Percentiles rank a stretch among this genome's conserved stretches.
phyloP scores from a whole-genome alignment of 2,113 vertebrate genomes.

The Diphyllodes magnificus region DNA sequence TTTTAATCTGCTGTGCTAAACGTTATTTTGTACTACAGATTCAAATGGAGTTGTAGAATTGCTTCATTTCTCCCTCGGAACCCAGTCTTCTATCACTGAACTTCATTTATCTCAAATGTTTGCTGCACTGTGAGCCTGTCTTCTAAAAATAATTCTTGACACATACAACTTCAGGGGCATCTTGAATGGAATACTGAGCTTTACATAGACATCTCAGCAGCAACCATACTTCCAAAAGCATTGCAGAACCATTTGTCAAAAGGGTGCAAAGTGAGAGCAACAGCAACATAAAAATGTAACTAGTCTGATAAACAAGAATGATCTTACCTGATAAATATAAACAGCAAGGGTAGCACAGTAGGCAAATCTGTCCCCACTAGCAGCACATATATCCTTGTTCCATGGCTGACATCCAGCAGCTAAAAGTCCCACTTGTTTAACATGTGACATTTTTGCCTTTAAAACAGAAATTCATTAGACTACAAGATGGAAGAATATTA shows the following conservation, averaged over 20 bases:
- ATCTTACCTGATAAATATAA: constrained; percentile 93
- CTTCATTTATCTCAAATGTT: neutral
- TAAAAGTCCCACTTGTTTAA: constrained; percentile 93
- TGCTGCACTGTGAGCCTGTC: neutral
- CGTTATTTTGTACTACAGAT: neutral
- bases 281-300: neutral
- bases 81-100: neutral
- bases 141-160: neutral
- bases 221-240: neutral
- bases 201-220: neutral
- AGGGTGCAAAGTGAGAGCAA: neutral
- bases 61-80: neutral
- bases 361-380: constrained; percentile 90
- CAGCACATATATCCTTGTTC: constrained; percentile 97
- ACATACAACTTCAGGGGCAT: neutral
- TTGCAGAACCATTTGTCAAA: neutral
- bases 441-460: constrained; percentile 88
- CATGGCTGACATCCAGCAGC: constrained; percentile 96
- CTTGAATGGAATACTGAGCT: neutral
- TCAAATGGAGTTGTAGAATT: neutral
- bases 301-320: neutral
- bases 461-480: constrained; percentile 15
- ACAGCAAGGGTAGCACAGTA: constrained; percentile 96
- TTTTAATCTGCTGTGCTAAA: neutral
- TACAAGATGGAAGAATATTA: neutral